A percentile compares a stretch with the other conserved stretches of the same genome.
phyloP scores from a whole-genome alignment of 2,113 vertebrate genomes.

The Trinectes maculatus region DNA sequence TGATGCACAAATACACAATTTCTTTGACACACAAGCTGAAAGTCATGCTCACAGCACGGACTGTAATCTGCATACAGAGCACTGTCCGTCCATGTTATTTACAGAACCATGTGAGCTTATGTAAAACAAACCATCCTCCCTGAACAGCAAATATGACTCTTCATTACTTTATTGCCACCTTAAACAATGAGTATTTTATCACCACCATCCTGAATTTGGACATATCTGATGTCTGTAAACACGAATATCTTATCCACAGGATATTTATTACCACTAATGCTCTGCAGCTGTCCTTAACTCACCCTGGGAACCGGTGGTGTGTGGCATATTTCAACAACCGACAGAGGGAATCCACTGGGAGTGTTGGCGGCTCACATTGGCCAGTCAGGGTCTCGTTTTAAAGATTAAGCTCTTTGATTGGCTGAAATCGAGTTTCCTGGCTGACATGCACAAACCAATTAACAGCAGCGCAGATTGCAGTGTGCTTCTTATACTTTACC shows the following conservation, averaged over 20 bases:
- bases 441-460: constrained; percentile 50
- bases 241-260: constrained; percentile 1
- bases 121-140: constrained; percentile 32
- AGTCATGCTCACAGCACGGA: neutral
- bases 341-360: constrained; percentile 7
- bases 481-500: too few relatives aligned
- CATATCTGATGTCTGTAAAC: constrained; percentile 28
- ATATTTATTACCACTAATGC: constrained; percentile 28
- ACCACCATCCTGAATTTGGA: constrained; percentile 20
- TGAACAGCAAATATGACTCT: constrained; percentile 14
- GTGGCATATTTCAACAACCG: too few relatives aligned
- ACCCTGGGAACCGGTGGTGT: too few relatives aligned
- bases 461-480: constrained; percentile 13
- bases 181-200: constrained; percentile 9
- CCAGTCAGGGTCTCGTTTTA: constrained; percentile 21
- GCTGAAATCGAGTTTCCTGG: constrained; percentile 14
- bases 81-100: constrained; percentile 8
- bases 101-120: neutral
- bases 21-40: constrained; percentile 8
- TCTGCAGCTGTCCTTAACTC: constrained; percentile 6
- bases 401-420: constrained; percentile 45
- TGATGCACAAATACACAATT: neutral
- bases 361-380: neutral
- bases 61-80: constrained; percentile 1
- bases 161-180: constrained; percentile 49